These are phyloP conservation scores for Capreolus pygargus DNA, from an alignment of 2,113 vertebrate species.

Conservation along the genomic window DNA sequence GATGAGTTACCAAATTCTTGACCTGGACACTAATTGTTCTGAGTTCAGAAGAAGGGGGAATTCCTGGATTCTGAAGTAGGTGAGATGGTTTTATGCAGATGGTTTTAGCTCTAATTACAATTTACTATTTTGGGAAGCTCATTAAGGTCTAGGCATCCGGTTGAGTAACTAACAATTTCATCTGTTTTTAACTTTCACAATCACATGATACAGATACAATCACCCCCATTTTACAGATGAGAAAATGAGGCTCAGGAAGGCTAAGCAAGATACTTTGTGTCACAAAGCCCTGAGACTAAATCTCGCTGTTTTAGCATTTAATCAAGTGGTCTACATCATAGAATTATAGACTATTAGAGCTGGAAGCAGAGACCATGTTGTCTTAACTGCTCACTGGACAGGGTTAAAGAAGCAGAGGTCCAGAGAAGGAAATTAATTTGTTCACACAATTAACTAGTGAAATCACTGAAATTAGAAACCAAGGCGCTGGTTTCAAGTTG, in stretches of 20 bases:
- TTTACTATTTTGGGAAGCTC: neutral
- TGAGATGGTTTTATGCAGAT: neutral
- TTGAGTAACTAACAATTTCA: neutral
- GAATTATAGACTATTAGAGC: neutral
- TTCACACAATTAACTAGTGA: neutral
- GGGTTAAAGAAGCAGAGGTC: neutral
- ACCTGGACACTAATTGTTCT: neutral
- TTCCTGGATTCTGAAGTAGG: neutral
- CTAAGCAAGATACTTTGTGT: neutral
- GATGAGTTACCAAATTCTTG: neutral
- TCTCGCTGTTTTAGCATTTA: neutral
- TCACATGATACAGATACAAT: neutral
- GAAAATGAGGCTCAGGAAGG: neutral
- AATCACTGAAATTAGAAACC: neutral
- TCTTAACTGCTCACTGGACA: neutral
- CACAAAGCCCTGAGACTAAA: neutral
- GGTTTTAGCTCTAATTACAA: neutral
- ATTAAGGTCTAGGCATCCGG: neutral
- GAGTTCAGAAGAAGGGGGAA: neutral
- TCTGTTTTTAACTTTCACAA: neutral
- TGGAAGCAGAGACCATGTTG: neutral
- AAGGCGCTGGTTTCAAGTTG: neutral
- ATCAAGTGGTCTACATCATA: neutral
- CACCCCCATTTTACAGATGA: neutral
- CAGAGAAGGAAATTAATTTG: neutral